Evolutionary conservation across 2,888 invertebrate species (phyloP), one percentile per base, ranked within the genome.

Genomic region (Julus scanicus): DNA sequence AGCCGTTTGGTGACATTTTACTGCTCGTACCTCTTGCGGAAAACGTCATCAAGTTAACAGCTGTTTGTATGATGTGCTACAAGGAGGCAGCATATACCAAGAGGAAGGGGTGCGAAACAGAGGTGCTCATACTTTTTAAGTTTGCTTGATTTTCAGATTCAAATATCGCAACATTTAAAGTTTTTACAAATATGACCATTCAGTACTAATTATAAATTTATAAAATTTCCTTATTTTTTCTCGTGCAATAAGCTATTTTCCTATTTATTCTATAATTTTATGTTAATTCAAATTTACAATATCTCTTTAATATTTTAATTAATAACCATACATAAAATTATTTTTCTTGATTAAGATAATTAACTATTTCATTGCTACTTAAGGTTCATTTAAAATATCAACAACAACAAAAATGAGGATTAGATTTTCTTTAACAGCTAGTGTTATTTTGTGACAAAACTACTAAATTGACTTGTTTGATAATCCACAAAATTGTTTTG

Each of bases 51-150:
- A 94, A 94, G 90, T 91, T 94, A 83, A 93, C 92, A 6, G 94
- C 94, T 53, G 93, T 94, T 20, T 94, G 94, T 90, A 94, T 94
- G 93, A 91, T 91, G 9, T 94, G 94, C 90, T 93, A 91, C 90
- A 91, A 91, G 63, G 93, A 93, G 87, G 94, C 93, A 1, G 92
- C 93, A 3, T 94, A 93, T 90, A 94, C 94, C 4, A 93, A 93
- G 89, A 91, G 94, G 83, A 93, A 91, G 49, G 92, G 92, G 3
- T 89, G 89, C 63, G 93, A 94, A 90, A 92, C 91, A 0, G 71
- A 39, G 39, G 87, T 87, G 39, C 57, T 29, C 17, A 39, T 15
- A 86, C 11, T 48, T 17, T 39, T 86, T 86, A 39, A 20, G 6
- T 86, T 44, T 86, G 2, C 48, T 89, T 37, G 11, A 17, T 17